Conservation (phyloP, 2,113 vertebrate genomes). For the Pseudonaja textilis region DNA sequence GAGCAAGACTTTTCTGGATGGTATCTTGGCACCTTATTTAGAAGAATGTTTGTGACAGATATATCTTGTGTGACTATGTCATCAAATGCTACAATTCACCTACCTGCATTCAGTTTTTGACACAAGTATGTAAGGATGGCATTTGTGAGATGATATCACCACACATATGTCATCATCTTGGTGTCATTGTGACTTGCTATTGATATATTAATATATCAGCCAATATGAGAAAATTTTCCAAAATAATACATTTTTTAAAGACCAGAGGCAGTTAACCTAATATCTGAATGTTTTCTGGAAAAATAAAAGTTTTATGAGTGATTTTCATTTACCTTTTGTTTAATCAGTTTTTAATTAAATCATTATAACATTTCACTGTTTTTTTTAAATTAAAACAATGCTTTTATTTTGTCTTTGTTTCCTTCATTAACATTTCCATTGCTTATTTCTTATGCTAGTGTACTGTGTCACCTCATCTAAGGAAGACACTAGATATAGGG, state of each 20-base stretch:
- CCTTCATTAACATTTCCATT: slow-evolving; percentile 77
- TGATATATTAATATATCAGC: background rate
- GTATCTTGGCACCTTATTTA: background rate
- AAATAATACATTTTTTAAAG: background rate
- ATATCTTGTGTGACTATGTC: background rate
- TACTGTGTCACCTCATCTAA: slow-evolving; percentile 96
- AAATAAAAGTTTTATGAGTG: slow-evolving; percentile 60
- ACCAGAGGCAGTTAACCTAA: background rate
- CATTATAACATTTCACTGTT: slow-evolving; percentile 77
- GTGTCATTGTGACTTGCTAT: background rate
- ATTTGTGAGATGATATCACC: background rate
- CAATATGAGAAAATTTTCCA: background rate
- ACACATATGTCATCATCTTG: background rate
- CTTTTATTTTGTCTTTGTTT: slow-evolving; percentile 64
- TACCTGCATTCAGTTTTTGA: background rate
- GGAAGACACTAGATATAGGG: slow-evolving; percentile 95
- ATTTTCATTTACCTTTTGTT: slow-evolving; percentile 70
- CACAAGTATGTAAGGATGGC: background rate
- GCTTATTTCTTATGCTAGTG: slow-evolving; percentile 82
- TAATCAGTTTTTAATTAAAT: slow-evolving; percentile 68
- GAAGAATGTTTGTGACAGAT: background rate
- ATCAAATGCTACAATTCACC: background rate
- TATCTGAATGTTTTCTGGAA: background rate
- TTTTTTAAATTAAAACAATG: slow-evolving; percentile 71
- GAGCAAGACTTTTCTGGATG: background rate